Evolutionary conservation across 2,797 vertebrate species (phyloP), one percentile per base, ranked within the genome.

Genomic region (Labeo calbasu): DNA sequence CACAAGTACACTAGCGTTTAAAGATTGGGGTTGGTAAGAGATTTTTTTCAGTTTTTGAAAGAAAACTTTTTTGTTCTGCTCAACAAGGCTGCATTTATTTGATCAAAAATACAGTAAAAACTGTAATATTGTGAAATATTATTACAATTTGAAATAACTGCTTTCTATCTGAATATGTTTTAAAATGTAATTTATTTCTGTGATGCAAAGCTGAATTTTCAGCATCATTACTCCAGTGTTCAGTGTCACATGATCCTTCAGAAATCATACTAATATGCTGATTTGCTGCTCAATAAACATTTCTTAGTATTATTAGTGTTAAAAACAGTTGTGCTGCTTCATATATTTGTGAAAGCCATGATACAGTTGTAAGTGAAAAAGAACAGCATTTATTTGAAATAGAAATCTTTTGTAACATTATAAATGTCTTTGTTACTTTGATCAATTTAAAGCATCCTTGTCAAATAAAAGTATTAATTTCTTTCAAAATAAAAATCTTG

Each of bases 61-160:
- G 23, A 11, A 3, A 40, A 36, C 32, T 5, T 36, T 4, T 48
- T 13, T 70, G 21, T 70, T 25, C 40, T 72, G 70, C 14, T 72
- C 48, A 53, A 4, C 15, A 21, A 73, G 71, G 25, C 11, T 73
- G 53, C 75, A 61, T 61, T 61, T 19, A 19, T 77, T 77, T 46
- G 36, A 61, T 77, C 12, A 61, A 19, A 61, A 46, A 77, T 59
- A 11, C 32, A 43, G 8, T 17, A 59, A 28, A 72, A 50, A 11
- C 7, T 1, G 0, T 25, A 25, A 53, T 2, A 32, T 1, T 3
- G 21, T 48, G 9, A 5, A 0, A 11, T 11, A 25, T 15, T 17
- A 32, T 72, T 51, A 1, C 23, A 28, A 32, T 32, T 21, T 28
- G 13, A 73, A 32, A 32, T 73, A 75, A 36, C 2, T 4, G 1